Conservation (phyloP, 2,797 vertebrate species). For the Garrulus glandarius region DNA sequence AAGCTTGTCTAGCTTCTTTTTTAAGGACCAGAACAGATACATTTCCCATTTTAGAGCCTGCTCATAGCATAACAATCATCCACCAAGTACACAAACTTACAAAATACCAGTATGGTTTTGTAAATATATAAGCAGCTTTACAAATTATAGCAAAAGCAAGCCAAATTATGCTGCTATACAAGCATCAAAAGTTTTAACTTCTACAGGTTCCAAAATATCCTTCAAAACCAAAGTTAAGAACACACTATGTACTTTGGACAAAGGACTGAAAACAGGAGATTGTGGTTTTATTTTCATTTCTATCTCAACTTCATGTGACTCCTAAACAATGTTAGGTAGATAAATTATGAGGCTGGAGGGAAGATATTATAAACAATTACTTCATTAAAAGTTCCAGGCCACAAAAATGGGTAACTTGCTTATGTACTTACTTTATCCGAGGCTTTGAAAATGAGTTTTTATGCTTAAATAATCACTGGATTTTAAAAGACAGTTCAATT, state of each 20-base stretch:
- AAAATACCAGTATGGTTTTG: not conserved
- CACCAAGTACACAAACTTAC: not conserved
- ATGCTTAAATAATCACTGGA: not conserved
- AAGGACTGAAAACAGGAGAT: not conserved
- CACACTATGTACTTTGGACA: fast-evolving
- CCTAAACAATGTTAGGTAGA: not conserved
- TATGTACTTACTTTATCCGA: not conserved
- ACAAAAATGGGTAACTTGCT: not conserved
- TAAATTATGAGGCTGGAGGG: not conserved
- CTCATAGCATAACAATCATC: not conserved
- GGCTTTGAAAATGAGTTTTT: not conserved
- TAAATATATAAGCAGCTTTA: not conserved
- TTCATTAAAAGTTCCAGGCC: not conserved
- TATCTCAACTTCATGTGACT: not conserved
- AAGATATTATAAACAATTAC: not conserved
- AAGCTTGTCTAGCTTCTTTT: not conserved
- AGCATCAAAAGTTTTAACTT: not conserved
- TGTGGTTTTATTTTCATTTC: not conserved
- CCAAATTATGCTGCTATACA: not conserved
- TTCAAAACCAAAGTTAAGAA: not conserved
- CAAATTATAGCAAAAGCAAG: not conserved
- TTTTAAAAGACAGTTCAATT: not conserved
- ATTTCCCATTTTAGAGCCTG: not conserved
- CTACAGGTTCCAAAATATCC: not conserved
- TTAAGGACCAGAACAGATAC: not conserved